A percentile compares a stretch with the other conserved stretches of the same genome.
Evolutionary conservation across 2,113 vertebrate species (phyloP).

Genomic region (Caretta caretta): DNA sequence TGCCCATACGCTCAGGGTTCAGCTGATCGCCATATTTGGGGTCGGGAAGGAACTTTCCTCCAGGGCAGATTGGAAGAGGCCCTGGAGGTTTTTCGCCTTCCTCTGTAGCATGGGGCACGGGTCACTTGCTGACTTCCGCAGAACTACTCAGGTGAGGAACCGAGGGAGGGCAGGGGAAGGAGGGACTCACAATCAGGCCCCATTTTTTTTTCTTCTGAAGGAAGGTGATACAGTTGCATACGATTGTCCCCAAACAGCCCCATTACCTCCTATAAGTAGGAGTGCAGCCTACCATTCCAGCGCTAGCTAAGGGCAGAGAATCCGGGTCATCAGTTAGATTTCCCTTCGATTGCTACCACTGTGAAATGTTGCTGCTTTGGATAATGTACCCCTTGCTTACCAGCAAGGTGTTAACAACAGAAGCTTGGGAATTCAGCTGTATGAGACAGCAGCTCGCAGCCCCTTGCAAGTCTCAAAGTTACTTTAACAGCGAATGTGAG

Average conservation of each 20-base stretch:
- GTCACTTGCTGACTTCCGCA: background rate
- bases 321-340: background rate
- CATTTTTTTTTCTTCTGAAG: accelerated
- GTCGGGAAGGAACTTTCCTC: no score
- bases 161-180: accelerated
- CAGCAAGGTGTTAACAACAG: no score
- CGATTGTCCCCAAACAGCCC: background rate
- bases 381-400: background rate
- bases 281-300: background rate
- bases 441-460: no score
- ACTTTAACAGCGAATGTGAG: background rate
- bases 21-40: no score
- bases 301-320: background rate
- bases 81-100: no score
- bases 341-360: background rate
- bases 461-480: background rate
- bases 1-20: no score
- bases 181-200: background rate
- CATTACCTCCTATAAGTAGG: background rate
- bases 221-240: background rate
- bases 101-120: no score
- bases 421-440: no score
- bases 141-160: accelerated
- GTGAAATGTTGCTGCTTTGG: background rate
- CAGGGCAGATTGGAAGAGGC: no score